phyloP scores from a whole-genome alignment of 2,888 invertebrate genomes.

The Timema cristinae region DNA sequence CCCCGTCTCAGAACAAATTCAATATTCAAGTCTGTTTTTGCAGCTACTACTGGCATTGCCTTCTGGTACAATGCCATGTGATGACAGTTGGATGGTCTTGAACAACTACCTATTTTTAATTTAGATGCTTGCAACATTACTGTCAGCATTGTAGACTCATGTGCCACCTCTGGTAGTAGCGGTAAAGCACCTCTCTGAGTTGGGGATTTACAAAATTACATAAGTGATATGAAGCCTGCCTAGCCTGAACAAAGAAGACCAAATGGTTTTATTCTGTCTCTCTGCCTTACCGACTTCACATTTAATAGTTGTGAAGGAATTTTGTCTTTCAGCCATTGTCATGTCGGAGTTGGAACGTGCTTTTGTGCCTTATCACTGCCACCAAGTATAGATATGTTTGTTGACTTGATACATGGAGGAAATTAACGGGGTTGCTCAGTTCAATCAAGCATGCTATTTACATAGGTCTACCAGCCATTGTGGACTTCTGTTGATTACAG shows the following conservation, averaged over 20 bases:
- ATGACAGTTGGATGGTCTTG: not conserved
- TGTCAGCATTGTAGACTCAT: not conserved
- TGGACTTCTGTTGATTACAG: not conserved
- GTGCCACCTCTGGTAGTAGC: not conserved
- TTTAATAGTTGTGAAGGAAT: not conserved
- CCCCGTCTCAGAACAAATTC: not conserved
- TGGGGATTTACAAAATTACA: not conserved
- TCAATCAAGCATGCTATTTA: constrained; percentile 1
- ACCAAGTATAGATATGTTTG: constrained; percentile 6
- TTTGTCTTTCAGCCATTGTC: constrained; percentile 3
- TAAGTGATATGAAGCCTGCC: not conserved
- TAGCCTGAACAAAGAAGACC: too few species aligned
- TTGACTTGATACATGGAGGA: not conserved
- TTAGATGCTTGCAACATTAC: constrained; percentile 3
- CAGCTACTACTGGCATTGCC: not conserved
- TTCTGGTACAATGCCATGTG: not conserved
- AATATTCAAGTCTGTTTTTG: not conserved
- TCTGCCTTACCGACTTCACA: not conserved
- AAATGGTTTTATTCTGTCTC: not conserved
- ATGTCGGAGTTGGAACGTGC: not conserved
- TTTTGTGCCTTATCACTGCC: constrained; percentile 2
- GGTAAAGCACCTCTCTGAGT: not conserved
- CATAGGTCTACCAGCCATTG: not conserved
- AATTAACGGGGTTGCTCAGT: not conserved
- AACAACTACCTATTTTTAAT: not conserved